Evolutionary conservation across 2,113 vertebrate species (phyloP).

Genomic region (Limnothrissa miodon): DNA sequence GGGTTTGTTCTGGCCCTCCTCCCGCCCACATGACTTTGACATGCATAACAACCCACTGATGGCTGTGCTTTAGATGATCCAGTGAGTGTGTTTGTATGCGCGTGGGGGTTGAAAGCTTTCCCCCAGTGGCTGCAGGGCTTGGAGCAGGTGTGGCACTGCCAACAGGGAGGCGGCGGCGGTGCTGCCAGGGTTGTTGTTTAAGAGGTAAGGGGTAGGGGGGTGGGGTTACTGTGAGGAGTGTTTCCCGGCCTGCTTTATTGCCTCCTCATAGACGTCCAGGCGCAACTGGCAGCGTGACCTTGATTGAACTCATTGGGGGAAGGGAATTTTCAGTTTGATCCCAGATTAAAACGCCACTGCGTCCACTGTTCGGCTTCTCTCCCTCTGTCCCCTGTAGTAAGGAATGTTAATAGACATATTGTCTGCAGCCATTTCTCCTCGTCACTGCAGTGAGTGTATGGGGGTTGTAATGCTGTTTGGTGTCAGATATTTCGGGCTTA

Average conservation of each 20-base stretch:
- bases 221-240: background rate
- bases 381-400: background rate
- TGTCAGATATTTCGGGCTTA: background rate
- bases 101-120: background rate
- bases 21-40: no score
- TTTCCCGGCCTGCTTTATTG: conserved; percentile 48
- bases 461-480: background rate
- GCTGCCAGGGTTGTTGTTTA: background rate
- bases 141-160: background rate
- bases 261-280: conserved; percentile 54
- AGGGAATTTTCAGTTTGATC: conserved; percentile 77
- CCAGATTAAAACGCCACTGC: conserved; percentile 75
- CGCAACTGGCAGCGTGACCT: conserved; percentile 73
- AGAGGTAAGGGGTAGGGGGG: conserved; percentile 9
- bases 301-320: conserved; percentile 69
- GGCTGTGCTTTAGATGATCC: background rate
- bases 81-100: background rate
- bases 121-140: background rate
- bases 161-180: background rate
- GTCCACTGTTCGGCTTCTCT: conserved; percentile 51
- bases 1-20: no score
- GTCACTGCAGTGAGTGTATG: background rate
- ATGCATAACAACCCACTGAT: background rate
- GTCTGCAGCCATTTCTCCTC: background rate
- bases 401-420: background rate